Conservation (phyloP, 2,888 invertebrate genomes). For the Drosophila suboccidentalis region DNA sequence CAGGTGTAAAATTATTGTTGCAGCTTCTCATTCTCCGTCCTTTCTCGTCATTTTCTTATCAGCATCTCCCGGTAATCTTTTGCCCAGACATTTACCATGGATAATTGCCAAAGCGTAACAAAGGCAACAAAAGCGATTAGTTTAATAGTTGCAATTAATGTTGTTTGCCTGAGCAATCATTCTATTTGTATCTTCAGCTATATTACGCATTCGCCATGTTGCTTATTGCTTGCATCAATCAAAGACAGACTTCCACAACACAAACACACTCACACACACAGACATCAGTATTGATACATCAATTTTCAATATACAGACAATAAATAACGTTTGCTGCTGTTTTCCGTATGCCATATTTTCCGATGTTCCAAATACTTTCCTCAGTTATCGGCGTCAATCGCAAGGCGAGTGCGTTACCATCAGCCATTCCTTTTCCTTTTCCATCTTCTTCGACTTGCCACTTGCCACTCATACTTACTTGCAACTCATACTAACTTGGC, state of each 20-base stretch:
- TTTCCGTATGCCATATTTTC: constrained; percentile 61
- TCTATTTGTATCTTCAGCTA: constrained; percentile 36
- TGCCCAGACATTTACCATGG: constrained; percentile 30
- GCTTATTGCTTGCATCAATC: constrained; percentile 67
- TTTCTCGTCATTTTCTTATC: constrained; percentile 6
- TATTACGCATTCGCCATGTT: constrained; percentile 56
- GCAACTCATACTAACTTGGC: constrained; percentile 23
- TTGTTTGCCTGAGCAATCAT: constrained; percentile 41
- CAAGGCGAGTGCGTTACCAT: constrained; percentile 32
- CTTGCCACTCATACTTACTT: constrained; percentile 15
- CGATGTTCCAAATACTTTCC: constrained; percentile 60
- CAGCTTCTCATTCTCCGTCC: constrained; percentile 7
- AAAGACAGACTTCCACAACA: constrained; percentile 39
- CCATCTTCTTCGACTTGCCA: constrained; percentile 25
- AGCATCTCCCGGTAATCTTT: constrained; percentile 12
- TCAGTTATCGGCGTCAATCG: constrained; percentile 8
- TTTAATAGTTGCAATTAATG: constrained; percentile 75
- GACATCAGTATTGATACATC: constrained; percentile 30
- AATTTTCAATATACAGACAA: constrained; percentile 53
- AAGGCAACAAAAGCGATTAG: constrained; percentile 69
- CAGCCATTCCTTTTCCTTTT: constrained; percentile 1
- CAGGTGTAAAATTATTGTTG: constrained; percentile 76
- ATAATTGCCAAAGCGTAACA: constrained; percentile 63
- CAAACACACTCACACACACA: constrained; percentile 11
- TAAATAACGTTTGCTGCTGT: constrained; percentile 70